Percentiles rank a stretch among this genome's conserved stretches.
Evolutionary conservation across 2,888 invertebrate species (phyloP).

Genomic region (Xiphydria camelus): DNA sequence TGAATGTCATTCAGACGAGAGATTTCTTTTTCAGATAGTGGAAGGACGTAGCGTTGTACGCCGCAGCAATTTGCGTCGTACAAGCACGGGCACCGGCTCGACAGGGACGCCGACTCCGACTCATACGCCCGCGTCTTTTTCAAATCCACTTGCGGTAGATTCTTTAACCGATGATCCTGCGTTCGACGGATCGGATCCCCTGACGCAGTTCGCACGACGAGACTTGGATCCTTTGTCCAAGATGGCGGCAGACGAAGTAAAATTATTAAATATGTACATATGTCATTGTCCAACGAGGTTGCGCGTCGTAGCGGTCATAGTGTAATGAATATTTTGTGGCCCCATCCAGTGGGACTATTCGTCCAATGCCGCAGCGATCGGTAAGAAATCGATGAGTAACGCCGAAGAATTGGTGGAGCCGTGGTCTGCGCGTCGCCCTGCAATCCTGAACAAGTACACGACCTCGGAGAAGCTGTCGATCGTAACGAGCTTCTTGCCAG

Average conservation of each 20-base stretch:
- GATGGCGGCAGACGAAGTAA: constrained; percentile 63
- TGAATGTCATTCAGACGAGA: background rate
- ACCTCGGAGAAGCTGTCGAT: constrained; percentile 93
- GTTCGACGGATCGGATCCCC: constrained; percentile 74
- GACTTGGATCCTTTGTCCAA: constrained; percentile 68
- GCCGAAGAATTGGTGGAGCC: constrained; percentile 66
- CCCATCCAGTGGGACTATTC: constrained; percentile 53
- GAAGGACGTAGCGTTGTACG: constrained; percentile 62
- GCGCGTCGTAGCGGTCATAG: background rate
- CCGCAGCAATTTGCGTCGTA: constrained; percentile 58
- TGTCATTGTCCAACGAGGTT: background rate
- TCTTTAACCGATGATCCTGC: constrained; percentile 60
- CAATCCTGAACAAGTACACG: constrained; percentile 87
- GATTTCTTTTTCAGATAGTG: constrained; percentile 54
- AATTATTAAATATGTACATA: constrained; percentile 8
- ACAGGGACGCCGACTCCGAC: constrained; percentile 55
- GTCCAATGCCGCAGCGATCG: constrained; percentile 38
- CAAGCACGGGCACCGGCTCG: constrained; percentile 62
- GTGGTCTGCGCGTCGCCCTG: constrained; percentile 75
- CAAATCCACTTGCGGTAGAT: constrained; percentile 59
- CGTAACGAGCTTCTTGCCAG: constrained; percentile 83
- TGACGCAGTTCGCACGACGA: constrained; percentile 71
- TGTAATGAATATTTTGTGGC: constrained; percentile 5
- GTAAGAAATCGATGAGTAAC: constrained; percentile 45
- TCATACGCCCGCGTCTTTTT: constrained; percentile 50